Base-by-base conservation (phyloP, 2,888 invertebrate genomes). In the Merodon equestris region DNA sequence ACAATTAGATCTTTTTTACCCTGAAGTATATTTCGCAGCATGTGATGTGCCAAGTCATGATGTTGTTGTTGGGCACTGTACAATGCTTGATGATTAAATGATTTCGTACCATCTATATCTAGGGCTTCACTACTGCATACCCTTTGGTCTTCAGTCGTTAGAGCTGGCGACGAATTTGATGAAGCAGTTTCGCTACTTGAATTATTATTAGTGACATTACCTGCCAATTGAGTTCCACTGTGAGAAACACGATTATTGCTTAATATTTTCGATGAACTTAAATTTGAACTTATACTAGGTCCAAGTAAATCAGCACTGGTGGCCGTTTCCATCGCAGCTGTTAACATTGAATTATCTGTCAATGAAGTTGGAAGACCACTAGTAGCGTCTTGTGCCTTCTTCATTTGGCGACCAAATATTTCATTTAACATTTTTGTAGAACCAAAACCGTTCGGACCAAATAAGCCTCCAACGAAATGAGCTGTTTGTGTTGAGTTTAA, bases 381-480 rank as follows among this genome's bases (percentile, higher is more conserved):
- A 72, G 90, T 90, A 85, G 91, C 91, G 89, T 92, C 91, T 84
- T 91, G 90, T 83, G 91, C 93, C 88, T 93, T 93, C 88, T 93
- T 93, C 87, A 93, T 93, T 88, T 95, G 93, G 84, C 96, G 92
- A 84, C 95, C 95, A 85, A 96, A 92, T 83, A 96, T 91, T 91
- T 96, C 96, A 92, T 96, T 96, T 86, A 96, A 93, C 96, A 96
- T 96, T 90, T 96, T 96, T 87, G 94, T 94, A 90, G 95, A 95
- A 88, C 94, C 94, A 92, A 94, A 95, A 90, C 95, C 94, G 91
- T 92, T 92, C 88, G 94, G 93, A 87, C 93, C 93, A 90, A 96
- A 95, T 84, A 95, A 93, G 90, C 94, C 93, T 57, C 81, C 74
- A 91, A 74, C 73, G 38, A 94, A 94, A 90, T 92, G 92, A 90